Base-by-base conservation (phyloP, 2,888 invertebrate species). In the Linyphia triangularis region DNA sequence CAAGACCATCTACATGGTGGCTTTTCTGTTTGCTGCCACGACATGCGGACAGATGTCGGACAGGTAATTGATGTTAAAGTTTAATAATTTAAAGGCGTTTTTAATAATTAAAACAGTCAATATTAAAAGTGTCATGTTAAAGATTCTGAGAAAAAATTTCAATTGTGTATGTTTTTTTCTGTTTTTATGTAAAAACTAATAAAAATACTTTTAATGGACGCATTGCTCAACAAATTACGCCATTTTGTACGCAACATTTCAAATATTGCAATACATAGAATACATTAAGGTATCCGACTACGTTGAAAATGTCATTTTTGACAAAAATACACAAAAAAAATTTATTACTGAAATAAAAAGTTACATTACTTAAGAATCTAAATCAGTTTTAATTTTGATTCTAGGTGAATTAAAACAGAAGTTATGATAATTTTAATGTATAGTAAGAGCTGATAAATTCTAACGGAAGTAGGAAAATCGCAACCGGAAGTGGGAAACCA, bases 1-100 rank as follows among this genome's bases (percentile, higher is more conserved):
- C n/a, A 89, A 89, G 59, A 89, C 89, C 4, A 79, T 89, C 69
- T 89, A 89, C 28, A 89, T 89, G 89, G 78, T 89, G 19, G 89
- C 83, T 1, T 89, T 89, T 13, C 43, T 89, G n/a, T n/a, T 84
- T 0, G 67, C 89, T 10, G 89, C 83, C 0, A 89, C 89, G 7
- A n/a, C 72, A 6, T 78, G 89, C 26, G 89, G 89, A 1, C 89
- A 89, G 63, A 22, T 89, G 40, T 89, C 89, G 4, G 89, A 89
- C 43, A 89, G 65, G 89, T 84, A 26, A 61, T 69, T 59, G 7
- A 6, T n/a, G 19, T 63, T 59, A 9, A n/a, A n/a, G n/a, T n/a
- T n/a, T n/a, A n/a, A n/a, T n/a, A n/a, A n/a, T n/a, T 26, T 26
- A 65, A 3, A 65, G 13, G 26, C 10, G 16, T 28, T 10, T 65